Evolutionary conservation across 2,113 vertebrate species (phyloP).

Genomic region (Ptychochromis oligacanthus): DNA sequence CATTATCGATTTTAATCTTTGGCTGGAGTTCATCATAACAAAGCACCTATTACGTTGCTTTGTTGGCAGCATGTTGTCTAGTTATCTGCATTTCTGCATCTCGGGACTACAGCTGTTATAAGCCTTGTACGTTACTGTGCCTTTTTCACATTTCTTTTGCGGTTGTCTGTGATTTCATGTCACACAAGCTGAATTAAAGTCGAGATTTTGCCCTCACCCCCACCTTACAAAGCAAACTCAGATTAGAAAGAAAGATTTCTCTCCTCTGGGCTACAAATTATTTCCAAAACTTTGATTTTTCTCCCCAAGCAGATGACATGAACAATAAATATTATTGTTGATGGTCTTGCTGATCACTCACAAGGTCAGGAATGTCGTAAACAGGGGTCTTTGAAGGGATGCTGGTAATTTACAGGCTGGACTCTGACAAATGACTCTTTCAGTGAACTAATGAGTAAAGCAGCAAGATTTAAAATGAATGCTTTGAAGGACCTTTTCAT

Average conservation of each 20-base stretch:
- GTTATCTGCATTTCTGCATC: neutral
- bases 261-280: slow-evolving; percentile 24
- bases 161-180: neutral
- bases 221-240: neutral
- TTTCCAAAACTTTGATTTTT: neutral
- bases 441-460: slow-evolving; percentile 22
- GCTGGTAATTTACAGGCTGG: slow-evolving; percentile 26
- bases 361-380: slow-evolving; percentile 20
- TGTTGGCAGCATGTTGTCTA: neutral
- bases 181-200: neutral
- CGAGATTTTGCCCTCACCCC: neutral
- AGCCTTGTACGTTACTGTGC: neutral
- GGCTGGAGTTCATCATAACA: neutral
- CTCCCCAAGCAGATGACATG: neutral
- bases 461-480: slow-evolving; percentile 3
- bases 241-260: slow-evolving; percentile 32
- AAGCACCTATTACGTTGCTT: neutral
- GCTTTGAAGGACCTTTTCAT: neutral
- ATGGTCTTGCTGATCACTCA: slow-evolving; percentile 10
- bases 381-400: slow-evolving; percentile 1
- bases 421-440: slow-evolving; percentile 32
- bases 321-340: slow-evolving; percentile 9
- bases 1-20: neutral
- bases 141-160: neutral
- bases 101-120: neutral